These are phyloP conservation scores for Griposia aprilina DNA, from an alignment of 2,888 invertebrate species.

Conservation along the genomic window DNA sequence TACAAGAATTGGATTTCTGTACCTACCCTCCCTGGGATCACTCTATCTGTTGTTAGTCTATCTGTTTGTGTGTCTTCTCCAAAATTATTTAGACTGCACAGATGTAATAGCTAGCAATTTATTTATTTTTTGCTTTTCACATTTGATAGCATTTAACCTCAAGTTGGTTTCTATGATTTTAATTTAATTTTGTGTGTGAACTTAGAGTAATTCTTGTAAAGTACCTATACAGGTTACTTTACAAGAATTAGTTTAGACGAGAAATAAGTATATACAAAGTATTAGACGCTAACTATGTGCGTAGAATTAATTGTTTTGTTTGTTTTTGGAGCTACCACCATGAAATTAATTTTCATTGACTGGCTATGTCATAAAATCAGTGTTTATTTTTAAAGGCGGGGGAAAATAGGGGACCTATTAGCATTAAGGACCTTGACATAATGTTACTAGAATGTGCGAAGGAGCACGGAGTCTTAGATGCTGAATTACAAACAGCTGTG, in stretches of 20 bases:
- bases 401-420: neutral
- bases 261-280: neutral
- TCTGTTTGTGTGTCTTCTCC: neutral
- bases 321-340: neutral
- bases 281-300: neutral
- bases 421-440: neutral
- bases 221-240: neutral
- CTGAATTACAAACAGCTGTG: neutral
- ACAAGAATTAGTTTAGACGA: no score
- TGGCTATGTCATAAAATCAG: no score
- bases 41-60: neutral
- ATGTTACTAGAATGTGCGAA: conserved; percentile 12
- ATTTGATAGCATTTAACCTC: neutral
- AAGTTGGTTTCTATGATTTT: neutral
- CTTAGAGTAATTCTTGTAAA: neutral
- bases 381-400: neutral
- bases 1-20: no score
- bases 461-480: conserved; percentile 1
- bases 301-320: neutral
- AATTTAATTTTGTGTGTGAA: neutral
- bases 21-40: neutral
- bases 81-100: neutral
- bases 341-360: neutral
- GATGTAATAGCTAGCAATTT: neutral
- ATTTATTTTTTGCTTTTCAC: no score